Percentiles rank a stretch among this genome's conserved stretches.
phyloP scores from a whole-genome alignment of 2,113 vertebrate genomes.

The Cinclus mexicanus region DNA sequence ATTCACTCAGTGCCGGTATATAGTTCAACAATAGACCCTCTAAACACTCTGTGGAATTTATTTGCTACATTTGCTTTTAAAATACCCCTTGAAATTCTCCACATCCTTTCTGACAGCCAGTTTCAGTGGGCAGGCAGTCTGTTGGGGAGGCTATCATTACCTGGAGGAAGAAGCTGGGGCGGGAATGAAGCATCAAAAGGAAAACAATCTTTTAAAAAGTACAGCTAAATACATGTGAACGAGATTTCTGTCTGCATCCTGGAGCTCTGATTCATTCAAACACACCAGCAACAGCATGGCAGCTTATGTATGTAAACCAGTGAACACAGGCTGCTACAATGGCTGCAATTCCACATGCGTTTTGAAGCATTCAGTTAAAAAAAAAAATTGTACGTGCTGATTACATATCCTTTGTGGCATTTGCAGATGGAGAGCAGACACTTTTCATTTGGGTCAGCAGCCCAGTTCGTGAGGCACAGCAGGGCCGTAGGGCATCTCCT shows the following conservation, averaged over 20 bases:
- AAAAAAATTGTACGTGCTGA: not conserved
- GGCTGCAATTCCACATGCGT: not conserved
- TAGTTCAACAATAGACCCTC: not conserved
- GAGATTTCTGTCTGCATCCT: not conserved
- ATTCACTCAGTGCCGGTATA: not conserved
- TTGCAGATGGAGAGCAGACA: too few relatives aligned
- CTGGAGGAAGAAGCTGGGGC: not conserved
- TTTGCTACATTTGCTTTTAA: conserved; percentile 18
- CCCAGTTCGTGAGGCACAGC: too few relatives aligned
- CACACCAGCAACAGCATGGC: not conserved
- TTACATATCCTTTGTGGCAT: too few relatives aligned
- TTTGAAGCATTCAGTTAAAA: not conserved
- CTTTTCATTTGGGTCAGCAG: too few relatives aligned
- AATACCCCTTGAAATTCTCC: conserved; percentile 1
- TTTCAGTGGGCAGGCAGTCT: not conserved
- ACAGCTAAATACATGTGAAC: not conserved
- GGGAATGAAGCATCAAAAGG: not conserved
- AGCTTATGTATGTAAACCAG: not conserved
- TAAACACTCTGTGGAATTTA: not conserved
- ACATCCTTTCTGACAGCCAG: not conserved
- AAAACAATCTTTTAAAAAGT: not conserved
- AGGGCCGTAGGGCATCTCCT: too few relatives aligned
- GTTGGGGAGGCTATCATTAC: not conserved
- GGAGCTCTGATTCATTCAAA: not conserved
- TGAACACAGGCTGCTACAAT: not conserved